Evolutionary conservation across 2,797 vertebrate genomes (phyloP).

Genomic region (Coilia nasus): DNA sequence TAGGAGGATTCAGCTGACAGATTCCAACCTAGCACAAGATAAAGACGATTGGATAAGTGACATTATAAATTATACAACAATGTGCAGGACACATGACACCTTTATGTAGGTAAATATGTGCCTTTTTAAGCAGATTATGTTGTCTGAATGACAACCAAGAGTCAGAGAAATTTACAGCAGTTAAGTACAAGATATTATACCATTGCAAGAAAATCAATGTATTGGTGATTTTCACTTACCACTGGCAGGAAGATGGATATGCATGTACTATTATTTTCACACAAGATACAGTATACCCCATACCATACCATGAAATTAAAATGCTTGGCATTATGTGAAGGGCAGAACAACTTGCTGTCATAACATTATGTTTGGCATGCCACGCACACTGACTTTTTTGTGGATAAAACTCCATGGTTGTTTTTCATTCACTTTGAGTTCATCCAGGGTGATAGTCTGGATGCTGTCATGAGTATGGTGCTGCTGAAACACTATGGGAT

Average conservation of each 20-base stretch:
- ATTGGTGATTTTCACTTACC: no score
- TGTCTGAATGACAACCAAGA: neutral
- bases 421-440: neutral
- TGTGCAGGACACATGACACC: neutral
- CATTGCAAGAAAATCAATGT: neutral
- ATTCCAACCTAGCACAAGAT: conserved; percentile 12
- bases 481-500: neutral
- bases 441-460: neutral
- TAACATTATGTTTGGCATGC: no score
- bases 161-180: conserved; percentile 2
- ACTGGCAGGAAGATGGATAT: no score
- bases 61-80: no score
- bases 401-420: neutral
- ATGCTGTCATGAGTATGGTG: neutral
- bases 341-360: no score
- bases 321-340: neutral
- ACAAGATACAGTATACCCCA: no score
- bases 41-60: no score
- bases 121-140: no score
- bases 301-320: no score
- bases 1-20: conserved; percentile 23
- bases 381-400: no score
- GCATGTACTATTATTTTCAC: no score
- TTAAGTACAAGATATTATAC: neutral
- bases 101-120: neutral